These are phyloP conservation scores for Holotrichia oblita DNA, from an alignment of 1,140 invertebrate genomes.

Conservation along the genomic window DNA sequence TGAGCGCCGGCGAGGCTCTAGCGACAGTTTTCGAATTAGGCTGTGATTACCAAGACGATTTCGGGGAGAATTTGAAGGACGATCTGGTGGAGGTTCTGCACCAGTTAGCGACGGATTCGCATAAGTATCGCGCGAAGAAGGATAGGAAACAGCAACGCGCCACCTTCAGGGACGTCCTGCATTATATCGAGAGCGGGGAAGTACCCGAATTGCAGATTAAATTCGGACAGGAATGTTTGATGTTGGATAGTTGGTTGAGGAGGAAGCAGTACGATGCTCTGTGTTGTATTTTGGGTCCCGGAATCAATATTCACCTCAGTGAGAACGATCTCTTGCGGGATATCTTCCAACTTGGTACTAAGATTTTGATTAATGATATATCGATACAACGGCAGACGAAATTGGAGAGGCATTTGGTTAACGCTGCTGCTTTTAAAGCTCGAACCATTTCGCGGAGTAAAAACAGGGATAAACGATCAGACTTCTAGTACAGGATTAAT, in stretches of 20 bases:
- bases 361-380: conserved; percentile 67
- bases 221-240: conserved; percentile 79
- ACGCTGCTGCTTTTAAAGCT: conserved; percentile 89
- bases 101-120: conserved; percentile 88
- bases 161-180: conserved; percentile 85
- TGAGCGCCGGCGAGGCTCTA: conserved; percentile 89
- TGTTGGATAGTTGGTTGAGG: conserved; percentile 80
- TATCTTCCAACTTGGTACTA: conserved; percentile 81
- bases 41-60: conserved; percentile 73
- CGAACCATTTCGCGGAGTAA: conserved; percentile 86
- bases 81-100: conserved; percentile 73
- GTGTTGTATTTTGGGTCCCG: conserved; percentile 81
- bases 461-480: conserved; percentile 87
- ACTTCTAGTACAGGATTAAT: conserved; percentile 51
- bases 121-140: conserved; percentile 93
- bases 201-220: conserved; percentile 77
- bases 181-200: conserved; percentile 76
- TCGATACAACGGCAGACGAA: conserved; percentile 70
- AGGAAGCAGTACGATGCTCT: conserved; percentile 87
- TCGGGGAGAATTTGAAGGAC: conserved; percentile 67
- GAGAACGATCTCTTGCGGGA: conserved; percentile 86
- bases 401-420: conserved; percentile 82
- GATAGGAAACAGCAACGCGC: conserved; percentile 92
- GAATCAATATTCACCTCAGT: conserved; percentile 85
- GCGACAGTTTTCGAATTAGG: conserved; percentile 88